A percentile compares a stretch with the other conserved stretches of the same genome.
Evolutionary conservation across 2,113 vertebrate species (phyloP).

Genomic region (Rhinogobius similis): DNA sequence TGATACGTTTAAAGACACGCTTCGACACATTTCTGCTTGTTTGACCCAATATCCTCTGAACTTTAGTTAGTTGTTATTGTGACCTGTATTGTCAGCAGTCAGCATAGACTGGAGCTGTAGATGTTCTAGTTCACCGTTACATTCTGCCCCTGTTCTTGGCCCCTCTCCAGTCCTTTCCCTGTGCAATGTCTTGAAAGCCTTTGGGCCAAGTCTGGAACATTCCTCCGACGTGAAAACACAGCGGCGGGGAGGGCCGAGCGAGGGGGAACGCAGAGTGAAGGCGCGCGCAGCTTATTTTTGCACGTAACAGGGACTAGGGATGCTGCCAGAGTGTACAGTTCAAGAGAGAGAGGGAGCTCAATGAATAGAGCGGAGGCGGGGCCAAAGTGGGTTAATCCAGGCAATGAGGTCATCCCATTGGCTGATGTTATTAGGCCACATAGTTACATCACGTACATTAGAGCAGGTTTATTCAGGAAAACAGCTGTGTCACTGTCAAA

Average conservation of each 20-base stretch:
- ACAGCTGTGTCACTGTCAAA: background rate
- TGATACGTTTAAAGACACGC: too few species aligned
- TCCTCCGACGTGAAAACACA: conserved; percentile 60
- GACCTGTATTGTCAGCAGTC: background rate
- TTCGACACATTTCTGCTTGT: too few species aligned
- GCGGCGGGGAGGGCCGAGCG: background rate
- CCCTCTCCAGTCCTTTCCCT: conserved; percentile 22
- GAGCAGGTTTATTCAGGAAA: background rate
- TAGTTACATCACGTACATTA: conserved; percentile 46
- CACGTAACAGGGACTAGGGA: conserved; percentile 36
- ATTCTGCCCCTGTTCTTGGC: conserved; percentile 39
- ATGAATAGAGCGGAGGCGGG: conserved; percentile 31
- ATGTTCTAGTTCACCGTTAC: conserved; percentile 34
- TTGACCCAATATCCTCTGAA: background rate
- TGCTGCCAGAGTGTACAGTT: conserved; percentile 20
- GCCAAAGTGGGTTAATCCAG: conserved; percentile 57
- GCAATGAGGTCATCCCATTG: conserved; percentile 44
- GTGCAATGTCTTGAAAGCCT: conserved; percentile 27
- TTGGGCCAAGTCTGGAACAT: conserved; percentile 47
- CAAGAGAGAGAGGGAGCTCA: background rate
- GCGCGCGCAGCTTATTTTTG: too few species aligned
- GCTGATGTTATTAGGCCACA: conserved; percentile 43
- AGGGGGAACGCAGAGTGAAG: conserved; percentile 10
- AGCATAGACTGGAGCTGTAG: conserved; percentile 24
- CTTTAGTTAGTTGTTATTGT: background rate